Conservation (phyloP, 2,797 vertebrate species). For the Atherinosoma microstoma region DNA sequence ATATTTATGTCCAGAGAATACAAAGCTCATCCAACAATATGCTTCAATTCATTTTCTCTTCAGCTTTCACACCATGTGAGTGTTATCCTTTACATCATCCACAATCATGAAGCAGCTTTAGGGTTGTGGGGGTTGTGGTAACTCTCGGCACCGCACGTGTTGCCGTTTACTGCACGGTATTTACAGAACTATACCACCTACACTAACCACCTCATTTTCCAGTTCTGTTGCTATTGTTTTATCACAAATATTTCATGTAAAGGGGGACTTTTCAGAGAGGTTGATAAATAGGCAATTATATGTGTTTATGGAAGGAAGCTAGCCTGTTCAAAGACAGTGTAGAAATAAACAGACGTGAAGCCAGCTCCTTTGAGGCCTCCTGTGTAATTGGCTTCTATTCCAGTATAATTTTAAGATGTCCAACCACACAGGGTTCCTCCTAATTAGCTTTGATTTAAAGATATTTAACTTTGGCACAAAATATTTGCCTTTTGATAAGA, state of each 20-base stretch:
- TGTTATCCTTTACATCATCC: neutral
- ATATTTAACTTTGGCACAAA: conserved; percentile 13
- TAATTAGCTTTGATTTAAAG: conserved; percentile 25
- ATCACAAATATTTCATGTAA: conserved; percentile 53
- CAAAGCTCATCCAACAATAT: conserved; percentile 11
- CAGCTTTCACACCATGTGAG: conserved; percentile 1
- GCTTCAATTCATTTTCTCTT: neutral
- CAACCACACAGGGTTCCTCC: neutral
- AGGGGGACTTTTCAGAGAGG: conserved; percentile 13
- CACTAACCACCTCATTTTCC: conserved; percentile 1
- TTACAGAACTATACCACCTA: neutral
- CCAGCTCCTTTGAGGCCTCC: conserved; percentile 42
- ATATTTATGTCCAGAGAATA: conserved; percentile 7
- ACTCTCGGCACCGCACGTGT: neutral
- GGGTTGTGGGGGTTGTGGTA: neutral
- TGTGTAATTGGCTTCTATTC: conserved; percentile 43
- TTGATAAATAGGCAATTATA: conserved; percentile 60
- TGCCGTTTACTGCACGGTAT: neutral
- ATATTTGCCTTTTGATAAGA: conserved; percentile 13
- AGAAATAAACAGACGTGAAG: conserved; percentile 20
- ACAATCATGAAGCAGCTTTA: neutral
- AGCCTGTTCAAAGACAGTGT: conserved; percentile 31
- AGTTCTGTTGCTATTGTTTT: conserved; percentile 18
- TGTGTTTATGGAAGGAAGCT: conserved; percentile 42
- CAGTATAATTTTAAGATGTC: neutral